These are phyloP conservation scores for Nezara viridula DNA, from an alignment of 2,888 invertebrate species.

Conservation along the genomic window DNA sequence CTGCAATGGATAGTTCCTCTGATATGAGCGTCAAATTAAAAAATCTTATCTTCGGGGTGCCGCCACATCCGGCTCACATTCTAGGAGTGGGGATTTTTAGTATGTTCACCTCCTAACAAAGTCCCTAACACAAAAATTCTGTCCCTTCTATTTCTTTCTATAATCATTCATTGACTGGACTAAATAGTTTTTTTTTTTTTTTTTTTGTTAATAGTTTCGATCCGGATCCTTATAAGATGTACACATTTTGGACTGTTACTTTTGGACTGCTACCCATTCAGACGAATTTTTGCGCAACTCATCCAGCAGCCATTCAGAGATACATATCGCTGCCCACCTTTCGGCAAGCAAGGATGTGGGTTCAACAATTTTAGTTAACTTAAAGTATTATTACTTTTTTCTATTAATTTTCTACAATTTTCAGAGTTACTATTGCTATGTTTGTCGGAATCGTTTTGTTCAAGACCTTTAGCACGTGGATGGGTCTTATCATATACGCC, in stretches of 20 bases:
- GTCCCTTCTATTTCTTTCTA: too few species aligned
- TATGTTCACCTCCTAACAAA: too few species aligned
- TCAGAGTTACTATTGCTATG: slow-evolving; percentile 65
- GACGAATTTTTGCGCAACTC: slow-evolving; percentile 73
- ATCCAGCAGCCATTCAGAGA: slow-evolving; percentile 75
- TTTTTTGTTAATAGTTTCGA: slow-evolving; percentile 71
- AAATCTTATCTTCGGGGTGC: too few species aligned
- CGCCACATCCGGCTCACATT: too few species aligned
- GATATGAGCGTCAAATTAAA: too few species aligned
- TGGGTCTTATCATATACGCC: slow-evolving; percentile 76
- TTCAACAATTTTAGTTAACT: background rate
- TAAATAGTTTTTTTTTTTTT: too few species aligned
- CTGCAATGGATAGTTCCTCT: too few species aligned
- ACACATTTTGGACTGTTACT: slow-evolving; percentile 75
- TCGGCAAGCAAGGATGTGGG: slow-evolving; percentile 72
- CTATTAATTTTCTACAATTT: slow-evolving; percentile 67
- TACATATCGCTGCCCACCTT: slow-evolving; percentile 75
- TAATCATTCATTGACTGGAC: too few species aligned
- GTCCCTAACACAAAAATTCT: too few species aligned
- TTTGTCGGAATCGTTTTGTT: slow-evolving; percentile 73
- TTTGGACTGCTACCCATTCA: slow-evolving; percentile 74
- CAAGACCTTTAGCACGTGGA: slow-evolving; percentile 73
- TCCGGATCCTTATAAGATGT: slow-evolving; percentile 74
- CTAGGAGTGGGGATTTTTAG: too few species aligned
- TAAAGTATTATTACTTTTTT: background rate